Evolutionary conservation across 2,888 invertebrate genomes (phyloP).

Genomic region (Drosophila lutescens): DNA sequence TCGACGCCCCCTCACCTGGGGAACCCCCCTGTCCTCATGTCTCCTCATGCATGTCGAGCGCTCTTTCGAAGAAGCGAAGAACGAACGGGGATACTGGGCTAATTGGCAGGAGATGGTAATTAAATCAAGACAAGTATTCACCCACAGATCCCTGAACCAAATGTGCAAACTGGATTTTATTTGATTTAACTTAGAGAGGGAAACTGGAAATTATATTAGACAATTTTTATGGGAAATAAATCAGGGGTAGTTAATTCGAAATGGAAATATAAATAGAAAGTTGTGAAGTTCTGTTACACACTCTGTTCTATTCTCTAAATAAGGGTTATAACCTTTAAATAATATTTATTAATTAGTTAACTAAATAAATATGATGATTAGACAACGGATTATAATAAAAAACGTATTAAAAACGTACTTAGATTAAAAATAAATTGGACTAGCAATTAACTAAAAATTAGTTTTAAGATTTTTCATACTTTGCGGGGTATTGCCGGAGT

Average conservation of each 20-base stretch:
- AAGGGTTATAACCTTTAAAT: no score
- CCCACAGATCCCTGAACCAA: background rate
- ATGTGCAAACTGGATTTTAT: background rate
- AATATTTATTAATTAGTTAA: no score
- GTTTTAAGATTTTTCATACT: background rate
- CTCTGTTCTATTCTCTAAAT: no score
- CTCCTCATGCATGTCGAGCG: background rate
- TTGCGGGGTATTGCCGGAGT: background rate
- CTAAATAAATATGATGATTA: no score
- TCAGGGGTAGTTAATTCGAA: background rate
- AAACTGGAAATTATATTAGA: background rate
- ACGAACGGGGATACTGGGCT: background rate
- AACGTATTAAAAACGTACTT: no score
- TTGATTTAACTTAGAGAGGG: background rate
- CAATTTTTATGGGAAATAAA: background rate
- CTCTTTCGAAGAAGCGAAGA: background rate
- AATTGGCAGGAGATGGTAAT: background rate
- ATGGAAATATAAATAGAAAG: no score
- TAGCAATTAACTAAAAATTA: no score
- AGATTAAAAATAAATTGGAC: no score
- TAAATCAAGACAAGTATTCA: background rate
- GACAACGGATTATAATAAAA: no score
- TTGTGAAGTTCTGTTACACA: background rate
- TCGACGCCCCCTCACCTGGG: background rate
- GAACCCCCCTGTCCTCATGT: background rate